These are phyloP conservation scores for Meleagris gallopavo DNA, from an alignment of 2,113 vertebrate species.

Conservation along the genomic window DNA sequence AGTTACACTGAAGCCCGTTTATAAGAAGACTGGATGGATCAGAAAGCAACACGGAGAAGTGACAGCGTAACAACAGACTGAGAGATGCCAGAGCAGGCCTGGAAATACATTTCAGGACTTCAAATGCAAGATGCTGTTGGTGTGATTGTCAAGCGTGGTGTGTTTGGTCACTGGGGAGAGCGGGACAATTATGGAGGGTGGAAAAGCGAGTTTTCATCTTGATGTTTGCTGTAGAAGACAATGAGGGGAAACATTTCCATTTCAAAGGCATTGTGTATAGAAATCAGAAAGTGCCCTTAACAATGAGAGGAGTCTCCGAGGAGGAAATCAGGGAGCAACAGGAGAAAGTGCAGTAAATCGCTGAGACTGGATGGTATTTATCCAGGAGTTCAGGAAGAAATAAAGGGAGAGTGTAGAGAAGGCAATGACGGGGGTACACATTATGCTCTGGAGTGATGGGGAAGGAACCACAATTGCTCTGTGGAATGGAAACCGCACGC, in stretches of 20 bases:
- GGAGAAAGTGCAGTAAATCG: constrained; percentile 70
- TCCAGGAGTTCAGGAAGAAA: constrained; percentile 39
- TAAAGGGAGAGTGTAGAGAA: constrained; percentile 12
- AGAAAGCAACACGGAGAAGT: background rate
- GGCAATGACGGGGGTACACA: background rate
- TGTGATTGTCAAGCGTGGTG: background rate
- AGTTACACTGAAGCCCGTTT: background rate
- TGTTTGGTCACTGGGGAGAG: background rate
- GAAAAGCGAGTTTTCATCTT: background rate
- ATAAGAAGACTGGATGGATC: background rate
- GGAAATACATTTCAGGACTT: background rate
- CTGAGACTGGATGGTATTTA: constrained; percentile 16
- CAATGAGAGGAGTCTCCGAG: constrained; percentile 17
- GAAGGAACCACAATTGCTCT: background rate
- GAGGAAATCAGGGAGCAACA: constrained; percentile 64
- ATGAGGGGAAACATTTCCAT: constrained; percentile 64
- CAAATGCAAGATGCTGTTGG: background rate
- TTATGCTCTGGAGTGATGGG: background rate
- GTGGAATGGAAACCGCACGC: background rate
- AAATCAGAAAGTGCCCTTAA: constrained; percentile 65
- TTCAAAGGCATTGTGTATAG: constrained; percentile 60
- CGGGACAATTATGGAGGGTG: background rate
- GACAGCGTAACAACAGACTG: background rate
- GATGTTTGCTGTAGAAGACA: constrained; percentile 63
- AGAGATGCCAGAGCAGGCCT: background rate